phyloP scores from a whole-genome alignment of 1,140 invertebrate species.

The Halesus radiatus region DNA sequence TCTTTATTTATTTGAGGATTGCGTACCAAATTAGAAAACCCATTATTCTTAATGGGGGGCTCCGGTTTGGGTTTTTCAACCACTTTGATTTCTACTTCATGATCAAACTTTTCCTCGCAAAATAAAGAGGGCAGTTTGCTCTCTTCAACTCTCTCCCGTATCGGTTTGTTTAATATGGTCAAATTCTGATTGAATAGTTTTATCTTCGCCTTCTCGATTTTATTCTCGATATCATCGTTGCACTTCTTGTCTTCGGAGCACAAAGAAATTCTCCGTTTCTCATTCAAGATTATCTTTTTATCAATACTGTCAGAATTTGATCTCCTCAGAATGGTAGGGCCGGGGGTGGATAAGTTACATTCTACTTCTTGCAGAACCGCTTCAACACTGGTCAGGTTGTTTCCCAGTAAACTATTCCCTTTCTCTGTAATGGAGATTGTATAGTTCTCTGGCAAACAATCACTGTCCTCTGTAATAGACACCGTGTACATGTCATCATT shows the following conservation, averaged over 20 bases:
- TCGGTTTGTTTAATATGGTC: constrained; percentile 37
- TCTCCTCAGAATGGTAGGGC: constrained; percentile 66
- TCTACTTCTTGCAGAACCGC: constrained; percentile 34
- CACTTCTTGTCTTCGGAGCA: constrained; percentile 60
- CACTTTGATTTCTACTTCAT: constrained; percentile 61
- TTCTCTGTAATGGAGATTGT: constrained; percentile 68
- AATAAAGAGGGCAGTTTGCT: constrained; percentile 67
- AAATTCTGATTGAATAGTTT: constrained; percentile 35
- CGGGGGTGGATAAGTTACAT: constrained; percentile 59
- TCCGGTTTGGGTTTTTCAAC: neutral
- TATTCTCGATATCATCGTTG: constrained; percentile 34
- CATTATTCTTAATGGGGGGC: constrained; percentile 23
- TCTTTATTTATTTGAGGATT: constrained; percentile 49
- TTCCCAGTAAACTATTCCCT: constrained; percentile 66
- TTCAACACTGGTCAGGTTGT: constrained; percentile 48
- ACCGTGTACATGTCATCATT: constrained; percentile 69
- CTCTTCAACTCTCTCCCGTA: constrained; percentile 58
- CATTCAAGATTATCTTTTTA: constrained; percentile 60
- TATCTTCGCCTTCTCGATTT: constrained; percentile 41
- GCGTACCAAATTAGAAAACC: constrained; percentile 17
- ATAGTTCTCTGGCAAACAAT: constrained; percentile 62
- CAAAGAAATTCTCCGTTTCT: constrained; percentile 65
- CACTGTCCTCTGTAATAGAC: constrained; percentile 66
- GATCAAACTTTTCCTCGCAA: constrained; percentile 69
- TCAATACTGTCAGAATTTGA: constrained; percentile 69